These are phyloP conservation scores for Bos taurus DNA, from an alignment of 2,113 vertebrate genomes.

Conservation along the genomic window DNA sequence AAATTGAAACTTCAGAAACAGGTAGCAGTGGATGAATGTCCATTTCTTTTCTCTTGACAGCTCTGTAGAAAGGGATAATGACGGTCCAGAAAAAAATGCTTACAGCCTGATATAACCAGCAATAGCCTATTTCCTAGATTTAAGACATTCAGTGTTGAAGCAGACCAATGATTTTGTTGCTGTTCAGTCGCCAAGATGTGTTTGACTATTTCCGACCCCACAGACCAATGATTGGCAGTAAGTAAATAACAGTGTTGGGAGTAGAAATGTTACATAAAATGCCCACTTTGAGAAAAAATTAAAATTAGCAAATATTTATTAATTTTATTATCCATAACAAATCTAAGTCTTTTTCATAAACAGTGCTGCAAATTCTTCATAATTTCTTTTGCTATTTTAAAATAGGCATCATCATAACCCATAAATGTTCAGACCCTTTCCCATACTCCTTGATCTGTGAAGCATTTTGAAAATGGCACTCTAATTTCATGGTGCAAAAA, in stretches of 20 bases:
- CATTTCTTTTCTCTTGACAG: not conserved
- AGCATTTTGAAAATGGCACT: not conserved
- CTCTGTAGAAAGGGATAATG: not conserved
- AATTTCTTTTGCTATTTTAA: not conserved
- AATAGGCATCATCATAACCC: not conserved
- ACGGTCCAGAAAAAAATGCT: not conserved
- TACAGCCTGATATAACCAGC: not conserved
- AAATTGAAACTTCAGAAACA: not conserved
- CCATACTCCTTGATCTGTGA: not conserved
- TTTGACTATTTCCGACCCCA: not conserved
- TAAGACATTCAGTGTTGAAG: not conserved
- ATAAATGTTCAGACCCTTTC: not conserved
- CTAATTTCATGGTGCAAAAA: not conserved
- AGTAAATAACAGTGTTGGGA: not conserved
- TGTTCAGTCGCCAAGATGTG: not conserved
- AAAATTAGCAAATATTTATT: not conserved
- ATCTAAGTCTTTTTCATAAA: not conserved
- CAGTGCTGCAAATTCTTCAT: not conserved
- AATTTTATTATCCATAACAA: not conserved
- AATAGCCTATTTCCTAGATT: not conserved
- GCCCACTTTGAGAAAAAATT: not conserved
- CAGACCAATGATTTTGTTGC: not conserved
- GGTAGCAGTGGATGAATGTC: not conserved
- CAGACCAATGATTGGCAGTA: not conserved
- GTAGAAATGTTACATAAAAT: not conserved